These are phyloP conservation scores for Nestor notabilis DNA, from an alignment of 2,113 vertebrate genomes.

Conservation along the genomic window DNA sequence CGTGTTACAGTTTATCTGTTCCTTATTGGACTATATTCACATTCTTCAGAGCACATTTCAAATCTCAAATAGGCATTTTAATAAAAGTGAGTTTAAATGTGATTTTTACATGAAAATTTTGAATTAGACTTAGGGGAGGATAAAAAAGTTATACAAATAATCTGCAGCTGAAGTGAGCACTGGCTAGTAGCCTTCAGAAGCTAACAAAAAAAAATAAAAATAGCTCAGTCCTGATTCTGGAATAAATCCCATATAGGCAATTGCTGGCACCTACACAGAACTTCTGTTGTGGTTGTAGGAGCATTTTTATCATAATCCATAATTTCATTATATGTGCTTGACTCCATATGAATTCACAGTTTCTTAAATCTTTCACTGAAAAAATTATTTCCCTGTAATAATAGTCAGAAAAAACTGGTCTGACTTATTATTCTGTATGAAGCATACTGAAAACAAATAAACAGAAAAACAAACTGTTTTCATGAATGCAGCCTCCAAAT, in stretches of 20 bases:
- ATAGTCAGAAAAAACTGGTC: background rate
- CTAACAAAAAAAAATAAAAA: background rate
- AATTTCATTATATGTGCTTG: background rate
- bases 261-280: background rate
- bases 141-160: background rate
- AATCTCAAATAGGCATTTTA: background rate
- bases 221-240: background rate
- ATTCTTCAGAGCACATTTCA: background rate
- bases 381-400: background rate
- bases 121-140: background rate
- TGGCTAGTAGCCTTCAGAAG: background rate
- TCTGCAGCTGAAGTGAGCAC: rapidly evolving
- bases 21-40: background rate
- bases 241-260: background rate
- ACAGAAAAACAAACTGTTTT: background rate
- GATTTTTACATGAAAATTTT: background rate
- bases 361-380: background rate
- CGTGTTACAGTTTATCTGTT: background rate
- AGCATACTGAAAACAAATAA: background rate
- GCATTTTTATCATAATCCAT: background rate
- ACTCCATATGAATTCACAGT: background rate
- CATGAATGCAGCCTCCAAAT: background rate
- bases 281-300: background rate
- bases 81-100: rapidly evolving
- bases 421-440: background rate